Conservation (phyloP, 2,113 vertebrate genomes). For the Notothenia coriiceps region DNA sequence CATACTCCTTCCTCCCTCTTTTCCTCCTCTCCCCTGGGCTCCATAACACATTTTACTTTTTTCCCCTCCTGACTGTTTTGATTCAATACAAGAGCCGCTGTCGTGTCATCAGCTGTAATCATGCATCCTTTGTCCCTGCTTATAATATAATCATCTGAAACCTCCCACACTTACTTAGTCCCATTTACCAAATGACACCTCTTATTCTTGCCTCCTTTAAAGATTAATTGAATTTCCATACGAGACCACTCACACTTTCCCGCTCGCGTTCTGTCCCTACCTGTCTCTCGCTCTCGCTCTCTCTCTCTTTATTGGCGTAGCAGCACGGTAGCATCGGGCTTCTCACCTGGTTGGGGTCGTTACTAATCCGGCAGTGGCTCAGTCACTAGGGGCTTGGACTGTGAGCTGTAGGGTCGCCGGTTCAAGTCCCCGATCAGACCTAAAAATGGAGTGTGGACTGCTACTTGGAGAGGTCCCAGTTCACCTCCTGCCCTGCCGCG, state of each 20-base stretch:
- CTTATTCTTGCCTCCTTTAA: slow-evolving; percentile 28
- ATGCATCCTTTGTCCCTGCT: slow-evolving; percentile 1
- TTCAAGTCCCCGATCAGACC: too few species aligned
- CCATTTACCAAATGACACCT: slow-evolving; percentile 39
- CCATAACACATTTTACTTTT: slow-evolving; percentile 4
- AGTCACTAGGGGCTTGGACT: too few species aligned
- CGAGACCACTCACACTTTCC: slow-evolving; percentile 6
- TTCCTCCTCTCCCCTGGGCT: slow-evolving; percentile 14
- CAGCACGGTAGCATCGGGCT: slow-evolving; percentile 48
- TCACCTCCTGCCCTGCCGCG: too few species aligned
- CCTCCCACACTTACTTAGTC: slow-evolving; percentile 1
- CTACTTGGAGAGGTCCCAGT: too few species aligned
- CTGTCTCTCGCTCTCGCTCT: neutral
- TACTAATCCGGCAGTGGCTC: slow-evolving; percentile 47
- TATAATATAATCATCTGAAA: slow-evolving; percentile 25
- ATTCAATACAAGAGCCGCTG: slow-evolving; percentile 8
- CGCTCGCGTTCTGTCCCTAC: neutral
- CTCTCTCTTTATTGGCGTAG: slow-evolving; percentile 44
- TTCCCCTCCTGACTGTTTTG: slow-evolving; percentile 10
- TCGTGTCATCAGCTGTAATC: slow-evolving; percentile 3
- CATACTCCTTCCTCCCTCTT: slow-evolving; percentile 23
- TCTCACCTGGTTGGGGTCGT: slow-evolving; percentile 70
- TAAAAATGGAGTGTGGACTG: too few species aligned
- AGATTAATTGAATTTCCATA: slow-evolving; percentile 21
- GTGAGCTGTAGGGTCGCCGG: too few species aligned